Evolutionary conservation across 2,113 vertebrate genomes (phyloP), one percentile per base, ranked within the genome.

Genomic region (Serilophus lunatus): DNA sequence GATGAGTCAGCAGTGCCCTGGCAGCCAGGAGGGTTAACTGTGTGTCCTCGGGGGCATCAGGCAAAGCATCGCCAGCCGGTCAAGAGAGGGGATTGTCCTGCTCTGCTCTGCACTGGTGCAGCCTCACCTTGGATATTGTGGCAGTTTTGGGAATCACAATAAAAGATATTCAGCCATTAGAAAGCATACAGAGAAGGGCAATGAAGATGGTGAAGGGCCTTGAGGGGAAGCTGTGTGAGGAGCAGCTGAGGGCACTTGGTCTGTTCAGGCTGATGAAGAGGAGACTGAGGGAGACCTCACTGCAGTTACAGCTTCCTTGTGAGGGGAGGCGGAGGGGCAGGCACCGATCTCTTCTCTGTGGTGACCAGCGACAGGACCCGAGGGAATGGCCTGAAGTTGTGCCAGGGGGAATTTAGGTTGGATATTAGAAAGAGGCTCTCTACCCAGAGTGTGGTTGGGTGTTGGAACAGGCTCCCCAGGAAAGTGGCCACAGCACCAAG

Each of bases 41-140:
- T n/a, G 0, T 71, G 35, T 35, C 24, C 25, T 47, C 25, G 13
- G 36, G 14, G 1, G 9, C 26, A 51, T 19, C 60, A n/a, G 36
- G 22, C 18, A 15, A 33, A 74, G 44, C 33, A 29, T 38, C 6
- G 0, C 31, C 44, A 15, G 53, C 8, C 0, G 4, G 54, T 6
- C 29, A 24, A 31, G 35, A 36, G n/a, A 54, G 29, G 29, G 44
- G 25, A 42, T 54, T 76, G 87, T 76, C 38, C 54, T 0, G 1
- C 13, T n/a, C 38, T 22, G n/a, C 47, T 61, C 79, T 35, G 61
- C 9, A 0, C 29, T 54, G 70, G 47, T 6, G 45, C 1, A 0
- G 20, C 12, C n/a, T 61, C 63, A 26, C 12, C 54, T 40, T 2
- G 2, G 26, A 18, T 35, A 6, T 7, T 47, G 29, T 3, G 51